phyloP scores from a whole-genome alignment of 2,888 invertebrate genomes.

The Balanococcus diminutus region DNA sequence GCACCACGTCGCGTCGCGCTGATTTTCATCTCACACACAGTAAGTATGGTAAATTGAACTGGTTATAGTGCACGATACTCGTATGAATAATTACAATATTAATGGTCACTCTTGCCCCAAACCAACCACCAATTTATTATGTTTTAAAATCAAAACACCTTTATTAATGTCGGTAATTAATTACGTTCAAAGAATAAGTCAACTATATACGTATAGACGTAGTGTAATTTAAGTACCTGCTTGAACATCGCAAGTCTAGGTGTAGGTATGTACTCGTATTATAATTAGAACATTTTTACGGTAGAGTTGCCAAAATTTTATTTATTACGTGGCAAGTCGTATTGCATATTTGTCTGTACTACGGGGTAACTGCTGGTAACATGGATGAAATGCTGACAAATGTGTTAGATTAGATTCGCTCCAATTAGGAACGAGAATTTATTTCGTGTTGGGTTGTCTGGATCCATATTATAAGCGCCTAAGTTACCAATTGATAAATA shows the following conservation, averaged over 20 bases:
- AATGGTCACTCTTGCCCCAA: not conserved
- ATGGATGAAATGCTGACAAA: not conserved
- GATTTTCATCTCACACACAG: not conserved
- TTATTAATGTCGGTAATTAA: constrained; percentile 21
- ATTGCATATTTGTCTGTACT: not conserved
- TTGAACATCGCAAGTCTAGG: not conserved
- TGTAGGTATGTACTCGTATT: not conserved
- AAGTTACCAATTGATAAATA: not conserved
- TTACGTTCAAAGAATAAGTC: not conserved
- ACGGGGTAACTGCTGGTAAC: not conserved
- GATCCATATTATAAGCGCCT: no score
- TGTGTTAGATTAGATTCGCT: constrained; percentile 26
- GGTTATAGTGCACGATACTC: not conserved
- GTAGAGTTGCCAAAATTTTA: not conserved
- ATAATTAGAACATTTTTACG: not conserved
- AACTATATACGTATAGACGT: not conserved
- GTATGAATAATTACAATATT: constrained; percentile 8
- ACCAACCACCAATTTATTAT: not conserved
- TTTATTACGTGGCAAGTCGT: not conserved
- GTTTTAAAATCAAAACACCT: not conserved
- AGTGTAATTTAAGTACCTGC: not conserved
- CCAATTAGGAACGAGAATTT: constrained; percentile 16
- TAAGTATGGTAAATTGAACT: not conserved
- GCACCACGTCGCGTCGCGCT: not conserved
- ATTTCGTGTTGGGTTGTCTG: not conserved